Conservation (phyloP, 2,888 invertebrate genomes). For the Eledona agricola region DNA sequence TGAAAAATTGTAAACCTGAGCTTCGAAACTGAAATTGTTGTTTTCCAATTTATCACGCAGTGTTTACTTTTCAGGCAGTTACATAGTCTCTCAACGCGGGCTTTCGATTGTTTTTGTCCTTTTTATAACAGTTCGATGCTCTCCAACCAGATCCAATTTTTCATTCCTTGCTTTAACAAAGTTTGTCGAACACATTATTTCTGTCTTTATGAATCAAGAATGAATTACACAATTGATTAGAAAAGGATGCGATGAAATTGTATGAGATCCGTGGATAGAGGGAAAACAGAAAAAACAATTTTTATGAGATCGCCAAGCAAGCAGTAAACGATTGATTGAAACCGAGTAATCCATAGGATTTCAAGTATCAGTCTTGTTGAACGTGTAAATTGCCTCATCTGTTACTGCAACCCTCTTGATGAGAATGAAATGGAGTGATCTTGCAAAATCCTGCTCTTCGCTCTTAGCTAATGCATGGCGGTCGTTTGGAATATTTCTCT, state of each 20-base stretch:
- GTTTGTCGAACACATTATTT: too few relatives aligned
- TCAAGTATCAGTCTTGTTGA: slow-evolving; percentile 36
- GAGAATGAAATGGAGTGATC: slow-evolving; percentile 36
- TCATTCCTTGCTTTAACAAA: too few relatives aligned
- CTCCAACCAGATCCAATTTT: slow-evolving; percentile 7
- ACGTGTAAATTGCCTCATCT: slow-evolving; percentile 39
- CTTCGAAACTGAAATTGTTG: too few relatives aligned
- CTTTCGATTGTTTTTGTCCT: slow-evolving; percentile 16
- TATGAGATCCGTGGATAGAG: slow-evolving; percentile 4
- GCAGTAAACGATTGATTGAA: slow-evolving; percentile 30
- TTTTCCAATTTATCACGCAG: neutral
- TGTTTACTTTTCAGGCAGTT: slow-evolving; percentile 3
- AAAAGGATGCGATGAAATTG: neutral
- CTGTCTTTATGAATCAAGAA: neutral
- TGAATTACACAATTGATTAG: neutral
- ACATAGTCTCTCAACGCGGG: neutral
- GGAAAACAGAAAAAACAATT: slow-evolving; percentile 24
- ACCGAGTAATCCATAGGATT: slow-evolving; percentile 35
- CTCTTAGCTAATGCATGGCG: slow-evolving; percentile 11
- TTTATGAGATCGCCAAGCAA: slow-evolving; percentile 9
- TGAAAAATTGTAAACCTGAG: too few relatives aligned
- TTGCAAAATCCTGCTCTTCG: slow-evolving; percentile 22
- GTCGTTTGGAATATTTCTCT: slow-evolving; percentile 7
- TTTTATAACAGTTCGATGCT: slow-evolving; percentile 15
- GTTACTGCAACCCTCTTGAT: slow-evolving; percentile 33